Evolutionary conservation across 2,888 invertebrate species (phyloP).

Genomic region (Incurvaria masculella): DNA sequence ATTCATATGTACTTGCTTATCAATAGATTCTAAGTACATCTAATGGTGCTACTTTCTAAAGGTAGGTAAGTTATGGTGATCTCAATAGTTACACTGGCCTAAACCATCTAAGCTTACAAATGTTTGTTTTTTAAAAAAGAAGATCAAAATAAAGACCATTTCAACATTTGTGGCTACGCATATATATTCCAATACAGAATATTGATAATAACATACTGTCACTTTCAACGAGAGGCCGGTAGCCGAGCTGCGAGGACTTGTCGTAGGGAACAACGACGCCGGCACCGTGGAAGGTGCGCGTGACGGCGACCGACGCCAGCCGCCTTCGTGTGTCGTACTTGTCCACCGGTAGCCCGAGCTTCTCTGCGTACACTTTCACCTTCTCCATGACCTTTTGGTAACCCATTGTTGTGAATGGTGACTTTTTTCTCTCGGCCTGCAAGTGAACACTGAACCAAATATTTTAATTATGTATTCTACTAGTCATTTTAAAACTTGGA

Average conservation of each 20-base stretch:
- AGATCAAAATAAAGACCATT: too few relatives aligned
- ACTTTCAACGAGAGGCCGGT: constrained; percentile 69
- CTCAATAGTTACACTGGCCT: not conserved
- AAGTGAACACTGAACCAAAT: constrained; percentile 48
- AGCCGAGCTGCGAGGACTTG: constrained; percentile 79
- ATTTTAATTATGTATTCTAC: too few relatives aligned
- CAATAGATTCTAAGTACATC: too few relatives aligned
- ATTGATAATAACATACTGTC: constrained; percentile 61
- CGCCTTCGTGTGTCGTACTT: constrained; percentile 56
- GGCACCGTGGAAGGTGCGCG: constrained; percentile 74
- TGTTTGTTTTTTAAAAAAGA: too few relatives aligned
- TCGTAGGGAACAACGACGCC: constrained; percentile 86
- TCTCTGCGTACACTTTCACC: constrained; percentile 61
- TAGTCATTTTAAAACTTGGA: constrained; percentile 8
- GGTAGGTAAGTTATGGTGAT: not conserved
- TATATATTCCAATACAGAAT: not conserved
- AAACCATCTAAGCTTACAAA: not conserved
- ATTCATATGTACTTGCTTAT: too few relatives aligned
- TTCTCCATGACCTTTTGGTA: constrained; percentile 59
- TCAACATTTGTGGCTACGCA: too few relatives aligned
- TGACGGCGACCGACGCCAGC: constrained; percentile 59
- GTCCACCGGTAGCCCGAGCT: constrained; percentile 57
- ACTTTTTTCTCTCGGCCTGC: constrained; percentile 49
- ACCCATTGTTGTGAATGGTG: constrained; percentile 63
- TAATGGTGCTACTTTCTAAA: not conserved